A percentile compares a stretch with the other conserved stretches of the same genome.
Conservation (phyloP, 30 jellyfish, hydroid and myxozoan species). For the Aurelia aurita region DNA sequence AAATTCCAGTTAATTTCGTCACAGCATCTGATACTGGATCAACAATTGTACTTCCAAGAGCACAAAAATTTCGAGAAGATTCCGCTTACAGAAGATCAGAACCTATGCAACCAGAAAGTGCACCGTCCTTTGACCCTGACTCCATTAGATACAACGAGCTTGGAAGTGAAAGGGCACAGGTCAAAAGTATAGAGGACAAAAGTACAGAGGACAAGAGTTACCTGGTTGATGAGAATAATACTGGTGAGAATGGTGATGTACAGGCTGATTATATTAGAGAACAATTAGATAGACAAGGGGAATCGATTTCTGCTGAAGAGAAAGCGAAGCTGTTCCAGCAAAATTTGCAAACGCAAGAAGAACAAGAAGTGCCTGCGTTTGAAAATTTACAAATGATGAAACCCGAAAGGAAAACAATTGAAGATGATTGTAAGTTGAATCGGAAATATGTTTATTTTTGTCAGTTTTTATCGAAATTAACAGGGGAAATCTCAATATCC, state of each 20-base stretch:
- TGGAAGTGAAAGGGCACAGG: too few relatives aligned
- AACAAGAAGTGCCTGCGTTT: slow-evolving; percentile 31
- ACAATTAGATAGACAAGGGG: slow-evolving; percentile 33
- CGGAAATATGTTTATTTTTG: too few relatives aligned
- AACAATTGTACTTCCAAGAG: slow-evolving; percentile 52
- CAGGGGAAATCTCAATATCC: too few relatives aligned
- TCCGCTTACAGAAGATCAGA: slow-evolving; percentile 49
- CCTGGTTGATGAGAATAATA: too few relatives aligned
- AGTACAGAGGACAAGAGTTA: too few relatives aligned
- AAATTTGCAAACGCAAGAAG: slow-evolving; percentile 6
- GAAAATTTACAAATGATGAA: slow-evolving; percentile 42
- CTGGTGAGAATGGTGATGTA: slow-evolving; percentile 20
- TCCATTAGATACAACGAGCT: slow-evolving; percentile 30
- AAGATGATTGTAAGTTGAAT: slow-evolving; percentile 53
- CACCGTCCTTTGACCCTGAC: slow-evolving; percentile 38
- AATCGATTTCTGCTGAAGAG: slow-evolving; percentile 8
- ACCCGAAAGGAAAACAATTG: slow-evolving; percentile 45
- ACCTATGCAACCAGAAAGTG: slow-evolving; percentile 34
- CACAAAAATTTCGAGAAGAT: slow-evolving; percentile 19
- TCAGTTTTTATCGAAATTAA: too few relatives aligned
- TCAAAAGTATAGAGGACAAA: too few relatives aligned
- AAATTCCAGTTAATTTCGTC: slow-evolving; percentile 58
- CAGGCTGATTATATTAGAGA: slow-evolving; percentile 64
- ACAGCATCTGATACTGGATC: slow-evolving; percentile 55
- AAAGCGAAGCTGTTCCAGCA: slow-evolving; percentile 13